These are phyloP conservation scores for Nasonia oneida DNA, from an alignment of 2,888 invertebrate species.

Conservation along the genomic window DNA sequence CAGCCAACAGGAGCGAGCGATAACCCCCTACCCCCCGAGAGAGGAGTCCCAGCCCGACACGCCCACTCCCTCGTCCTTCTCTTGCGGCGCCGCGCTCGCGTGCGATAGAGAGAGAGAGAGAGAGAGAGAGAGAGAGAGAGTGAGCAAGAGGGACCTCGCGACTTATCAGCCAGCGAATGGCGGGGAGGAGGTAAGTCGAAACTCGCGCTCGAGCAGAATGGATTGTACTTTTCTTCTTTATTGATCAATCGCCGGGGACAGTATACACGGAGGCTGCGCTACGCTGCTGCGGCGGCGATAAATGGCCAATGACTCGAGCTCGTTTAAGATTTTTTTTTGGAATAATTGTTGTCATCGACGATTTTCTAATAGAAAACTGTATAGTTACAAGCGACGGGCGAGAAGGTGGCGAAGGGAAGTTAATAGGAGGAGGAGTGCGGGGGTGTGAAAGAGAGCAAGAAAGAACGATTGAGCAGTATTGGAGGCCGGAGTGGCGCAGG, in stretches of 20 bases:
- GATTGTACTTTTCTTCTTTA: slow-evolving; percentile 56
- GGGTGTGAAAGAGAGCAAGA: slow-evolving; percentile 45
- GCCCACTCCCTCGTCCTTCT: slow-evolving; percentile 8
- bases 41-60: slow-evolving; percentile 25
- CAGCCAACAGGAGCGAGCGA: slow-evolving; percentile 64
- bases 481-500: slow-evolving; percentile 50
- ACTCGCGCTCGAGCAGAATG: slow-evolving; percentile 16
- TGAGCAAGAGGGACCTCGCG: slow-evolving; percentile 74
- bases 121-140: slow-evolving; percentile 60
- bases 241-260: slow-evolving; percentile 43
- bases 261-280: neutral
- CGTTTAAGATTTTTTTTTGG: too few relatives aligned
- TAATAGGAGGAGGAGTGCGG: slow-evolving; percentile 28
- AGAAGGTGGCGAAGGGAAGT: slow-evolving; percentile 28
- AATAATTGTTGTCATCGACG: neutral
- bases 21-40: slow-evolving; percentile 11
- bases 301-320: slow-evolving; percentile 9
- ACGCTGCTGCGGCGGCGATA: neutral
- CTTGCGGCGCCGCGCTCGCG: slow-evolving; percentile 70
- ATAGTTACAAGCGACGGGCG: neutral
- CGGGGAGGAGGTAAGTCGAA: slow-evolving; percentile 36
- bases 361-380: neutral
- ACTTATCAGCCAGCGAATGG: slow-evolving; percentile 76
- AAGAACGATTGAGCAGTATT: slow-evolving; percentile 60
- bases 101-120: slow-evolving; percentile 71